Base-by-base conservation (phyloP, 1,140 invertebrate genomes). In the Polypedilum vanderplanki region DNA sequence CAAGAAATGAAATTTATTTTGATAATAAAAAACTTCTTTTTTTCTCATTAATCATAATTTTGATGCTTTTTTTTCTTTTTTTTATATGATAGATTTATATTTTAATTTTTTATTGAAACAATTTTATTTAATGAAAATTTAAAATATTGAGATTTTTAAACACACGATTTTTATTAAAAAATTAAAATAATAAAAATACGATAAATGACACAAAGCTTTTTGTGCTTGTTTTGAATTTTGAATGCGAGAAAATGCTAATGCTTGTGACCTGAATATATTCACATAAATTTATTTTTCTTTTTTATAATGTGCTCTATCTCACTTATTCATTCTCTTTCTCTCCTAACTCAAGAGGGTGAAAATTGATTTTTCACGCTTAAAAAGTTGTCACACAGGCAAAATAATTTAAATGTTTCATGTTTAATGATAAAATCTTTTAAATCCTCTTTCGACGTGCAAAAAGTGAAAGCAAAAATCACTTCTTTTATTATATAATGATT, bases 201-300 rank as follows among this genome's bases (percentile, higher is more conserved):
- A n/a, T n/a, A n/a, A n/a, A n/a, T n/a, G n/a, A n/a, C n/a, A n/a
- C n/a, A n/a, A n/a, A n/a, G n/a, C n/a, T n/a, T n/a, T n/a, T n/a
- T n/a, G n/a, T n/a, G n/a, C n/a, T n/a, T n/a, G n/a, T n/a, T n/a
- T n/a, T n/a, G n/a, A n/a, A n/a, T n/a, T n/a, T n/a, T n/a, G n/a
- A n/a, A n/a, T n/a, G n/a, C n/a, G n/a, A n/a, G n/a, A n/a, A 57
- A 57, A 57, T 57, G 46, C 46, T 57, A 57, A 57, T 57, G 46
- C 12, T n/a, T 57, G 46, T 57, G 46, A 57, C 9, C 46, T 57
- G 46, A 57, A 57, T 57, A 57, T 4, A 57, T 46, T 46, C 41
- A 46, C 41, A 46, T 46, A 46, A 46, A 46, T 46, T 46, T 46
- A 46, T 57, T 57, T 57, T 57, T 57, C n/a, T 3, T 46, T 57